Base-by-base conservation (phyloP, 2,888 invertebrate genomes). In the Mycalesis mineus region DNA sequence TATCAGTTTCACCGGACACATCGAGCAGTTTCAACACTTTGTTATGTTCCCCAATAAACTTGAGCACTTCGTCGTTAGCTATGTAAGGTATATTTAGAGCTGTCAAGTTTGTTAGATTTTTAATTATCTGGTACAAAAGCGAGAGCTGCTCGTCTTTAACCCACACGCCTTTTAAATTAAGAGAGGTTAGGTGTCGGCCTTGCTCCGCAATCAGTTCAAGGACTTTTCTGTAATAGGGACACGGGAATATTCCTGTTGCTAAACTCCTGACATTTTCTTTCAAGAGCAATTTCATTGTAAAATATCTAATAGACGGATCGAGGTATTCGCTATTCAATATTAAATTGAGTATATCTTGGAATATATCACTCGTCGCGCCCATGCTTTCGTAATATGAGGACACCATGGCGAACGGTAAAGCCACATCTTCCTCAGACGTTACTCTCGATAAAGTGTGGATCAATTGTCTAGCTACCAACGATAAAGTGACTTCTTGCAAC, bases 131-230 rank as follows among this genome's bases (percentile, higher is more conserved):
- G 61, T 91, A 92, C 83, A 94, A 88, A 9, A 92, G 87, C 57
- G 90, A 80, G 69, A 94, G 89, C 67, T 93, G 92, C 63, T 94
- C 94, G 52, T 93, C 94, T 75, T 93, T 92, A 41, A 93, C 92
- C 94, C 94, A 94, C 33, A 94, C 92, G 11, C 94, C 94, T 83
- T 94, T 94, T 57, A 94, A 80, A 78, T 94, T 94, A 52, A 94
- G 88, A 36, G 91, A 80, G 44, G 92, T 91, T 65, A 94, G 71
- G 31, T 93, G 92, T 7, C 84, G 90, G 7, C 94, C 94, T 77
- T 92, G 92, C 17, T 90, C 90, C 5, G 89, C 86, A 68, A 94
- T 92, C 63, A 92, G 91, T 77, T 93, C 91, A 68, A 94, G 82
- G 67, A 94, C 92, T 78, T 92, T 92, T 61, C 92, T 91, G 74